Evolutionary conservation across 2,113 vertebrate genomes (phyloP).

Genomic region (Orthonyx spaldingii): DNA sequence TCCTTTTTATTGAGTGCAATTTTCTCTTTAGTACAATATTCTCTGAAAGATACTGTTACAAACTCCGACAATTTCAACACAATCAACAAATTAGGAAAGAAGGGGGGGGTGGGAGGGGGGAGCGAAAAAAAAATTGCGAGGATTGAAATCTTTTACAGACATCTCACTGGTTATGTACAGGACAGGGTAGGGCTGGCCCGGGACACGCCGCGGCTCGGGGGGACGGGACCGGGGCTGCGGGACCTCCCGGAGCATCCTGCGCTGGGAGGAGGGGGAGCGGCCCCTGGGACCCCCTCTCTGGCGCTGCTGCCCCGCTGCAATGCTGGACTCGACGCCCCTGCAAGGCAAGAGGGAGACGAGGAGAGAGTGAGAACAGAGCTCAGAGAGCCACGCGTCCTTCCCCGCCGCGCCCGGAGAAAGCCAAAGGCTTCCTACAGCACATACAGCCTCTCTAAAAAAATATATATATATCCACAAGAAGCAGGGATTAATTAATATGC

Average conservation of each 20-base stretch:
- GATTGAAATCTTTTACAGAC: constrained; percentile 64
- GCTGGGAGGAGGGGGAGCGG: neutral
- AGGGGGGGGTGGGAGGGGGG: neutral
- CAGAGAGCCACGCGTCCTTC: neutral
- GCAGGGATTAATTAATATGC: neutral
- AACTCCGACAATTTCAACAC: constrained; percentile 78
- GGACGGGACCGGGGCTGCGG: neutral
- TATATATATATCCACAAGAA: no score
- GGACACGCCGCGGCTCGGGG: neutral
- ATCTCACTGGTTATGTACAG: constrained; percentile 55
- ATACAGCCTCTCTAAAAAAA: neutral
- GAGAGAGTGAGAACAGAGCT: neutral
- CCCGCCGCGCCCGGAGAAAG: neutral
- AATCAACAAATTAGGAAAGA: constrained; percentile 67
- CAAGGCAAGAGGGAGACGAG: neutral
- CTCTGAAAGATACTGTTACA: constrained; percentile 77
- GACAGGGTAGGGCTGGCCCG: neutral
- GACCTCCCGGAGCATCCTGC: neutral
- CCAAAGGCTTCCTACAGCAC: neutral
- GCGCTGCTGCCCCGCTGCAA: neutral
- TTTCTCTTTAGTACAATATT: constrained; percentile 77
- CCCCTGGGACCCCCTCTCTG: neutral
- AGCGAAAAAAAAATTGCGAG: constrained; percentile 34
- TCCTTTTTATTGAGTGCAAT: constrained; percentile 82
- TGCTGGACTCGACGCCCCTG: neutral